Conservation (phyloP, 2,797 vertebrate genomes). For the Onychomys arenicola region DNA sequence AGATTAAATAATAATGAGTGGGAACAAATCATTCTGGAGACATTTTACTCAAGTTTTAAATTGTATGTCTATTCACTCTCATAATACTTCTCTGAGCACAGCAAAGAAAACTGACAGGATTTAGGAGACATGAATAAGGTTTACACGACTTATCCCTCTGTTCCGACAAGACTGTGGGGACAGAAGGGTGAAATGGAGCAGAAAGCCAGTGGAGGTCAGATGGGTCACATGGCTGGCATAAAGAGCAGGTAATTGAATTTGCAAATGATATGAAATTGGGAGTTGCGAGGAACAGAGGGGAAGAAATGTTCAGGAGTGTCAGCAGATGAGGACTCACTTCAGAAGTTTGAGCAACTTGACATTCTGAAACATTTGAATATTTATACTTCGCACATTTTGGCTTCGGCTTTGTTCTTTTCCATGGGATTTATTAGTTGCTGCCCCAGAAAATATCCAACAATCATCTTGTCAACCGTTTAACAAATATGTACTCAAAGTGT, state of each 20-base stretch:
- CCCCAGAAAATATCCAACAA: conserved; percentile 54
- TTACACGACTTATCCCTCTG: background rate
- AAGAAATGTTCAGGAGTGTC: background rate
- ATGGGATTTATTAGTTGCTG: conserved; percentile 57
- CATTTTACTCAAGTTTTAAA: conserved; percentile 24
- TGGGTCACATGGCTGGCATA: conserved; percentile 52
- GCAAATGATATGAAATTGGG: conserved; percentile 72
- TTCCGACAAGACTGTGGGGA: background rate
- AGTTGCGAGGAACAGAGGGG: conserved; percentile 64
- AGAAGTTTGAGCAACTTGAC: conserved; percentile 45
- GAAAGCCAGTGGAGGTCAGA: conserved; percentile 67
- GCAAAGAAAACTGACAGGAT: conserved; percentile 1
- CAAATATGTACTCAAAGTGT: conserved; percentile 27
- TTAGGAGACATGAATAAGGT: background rate
- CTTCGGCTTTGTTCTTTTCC: conserved; percentile 69
- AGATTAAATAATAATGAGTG: conserved; percentile 2
- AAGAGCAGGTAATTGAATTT: conserved; percentile 74
- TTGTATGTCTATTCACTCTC: conserved; percentile 6
- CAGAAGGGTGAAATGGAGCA: conserved; percentile 57
- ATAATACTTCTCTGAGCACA: background rate
- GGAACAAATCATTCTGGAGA: conserved; percentile 23
- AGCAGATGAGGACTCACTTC: conserved; percentile 49
- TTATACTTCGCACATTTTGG: conserved; percentile 44
- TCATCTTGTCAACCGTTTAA: conserved; percentile 35
- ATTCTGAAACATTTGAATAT: conserved; percentile 53